Evolutionary conservation across 2,113 vertebrate genomes (phyloP).

Genomic region (Psittacula cyanocephala): DNA sequence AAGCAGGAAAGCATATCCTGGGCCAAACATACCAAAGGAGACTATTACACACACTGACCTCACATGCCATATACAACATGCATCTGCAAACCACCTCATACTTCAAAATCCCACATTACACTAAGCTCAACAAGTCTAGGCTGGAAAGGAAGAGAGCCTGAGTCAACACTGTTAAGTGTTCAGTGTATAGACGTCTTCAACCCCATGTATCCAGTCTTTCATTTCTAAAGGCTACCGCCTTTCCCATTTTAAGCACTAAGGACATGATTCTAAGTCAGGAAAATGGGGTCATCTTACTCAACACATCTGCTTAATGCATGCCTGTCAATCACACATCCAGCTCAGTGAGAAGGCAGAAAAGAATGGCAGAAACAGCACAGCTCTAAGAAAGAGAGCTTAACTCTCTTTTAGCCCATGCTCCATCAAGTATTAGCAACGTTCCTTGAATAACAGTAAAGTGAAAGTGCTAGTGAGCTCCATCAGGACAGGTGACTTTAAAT

Average conservation of each 20-base stretch:
- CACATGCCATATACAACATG: neutral
- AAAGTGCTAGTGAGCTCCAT: neutral
- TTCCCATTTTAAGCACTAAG: neutral
- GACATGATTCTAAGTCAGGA: neutral
- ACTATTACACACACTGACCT: slow-evolving; percentile 26
- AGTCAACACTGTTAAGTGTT: neutral
- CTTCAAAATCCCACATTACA: neutral
- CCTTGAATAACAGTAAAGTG: neutral
- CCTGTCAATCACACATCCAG: neutral
- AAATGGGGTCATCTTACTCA: neutral
- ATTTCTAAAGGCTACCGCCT: neutral
- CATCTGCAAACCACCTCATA: slow-evolving; percentile 26
- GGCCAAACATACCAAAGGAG: slow-evolving; percentile 26
- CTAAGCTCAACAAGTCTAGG: neutral
- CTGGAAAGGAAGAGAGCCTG: neutral
- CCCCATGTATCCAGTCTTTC: neutral
- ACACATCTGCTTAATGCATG: fast-evolving
- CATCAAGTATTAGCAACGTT: neutral
- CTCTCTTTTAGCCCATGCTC: neutral
- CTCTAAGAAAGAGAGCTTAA: neutral
- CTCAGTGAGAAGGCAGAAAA: neutral
- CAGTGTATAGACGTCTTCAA: neutral
- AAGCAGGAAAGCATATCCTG: slow-evolving; percentile 19
- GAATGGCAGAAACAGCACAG: neutral
- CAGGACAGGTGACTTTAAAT: neutral